These are phyloP conservation scores for Montipora capitata DNA, from an alignment of 92 coral and sea anemone genomes.

Conservation along the genomic window DNA sequence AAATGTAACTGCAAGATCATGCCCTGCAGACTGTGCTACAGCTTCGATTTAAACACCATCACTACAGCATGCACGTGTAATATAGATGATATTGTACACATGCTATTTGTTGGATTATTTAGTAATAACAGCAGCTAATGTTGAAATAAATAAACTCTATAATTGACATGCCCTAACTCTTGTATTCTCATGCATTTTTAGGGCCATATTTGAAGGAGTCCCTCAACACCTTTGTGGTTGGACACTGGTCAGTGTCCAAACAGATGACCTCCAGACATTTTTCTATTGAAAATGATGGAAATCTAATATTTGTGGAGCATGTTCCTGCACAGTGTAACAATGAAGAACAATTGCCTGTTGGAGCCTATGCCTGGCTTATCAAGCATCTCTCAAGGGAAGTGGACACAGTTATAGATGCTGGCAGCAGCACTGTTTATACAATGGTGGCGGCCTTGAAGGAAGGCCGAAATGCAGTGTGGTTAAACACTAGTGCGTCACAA, in stretches of 20 bases:
- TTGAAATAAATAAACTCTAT: not conserved
- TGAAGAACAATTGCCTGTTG: constrained; percentile 6
- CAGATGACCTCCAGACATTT: not conserved
- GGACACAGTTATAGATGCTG: constrained; percentile 1
- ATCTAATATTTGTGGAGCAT: not conserved
- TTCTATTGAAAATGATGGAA: not conserved
- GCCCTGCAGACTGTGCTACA: not conserved
- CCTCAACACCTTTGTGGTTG: constrained; percentile 24
- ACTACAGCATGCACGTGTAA: not conserved
- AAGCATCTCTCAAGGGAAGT: constrained; percentile 19
- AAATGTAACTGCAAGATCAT: constrained; percentile 7
- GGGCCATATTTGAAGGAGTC: constrained; percentile 28
- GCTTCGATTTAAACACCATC: not conserved
- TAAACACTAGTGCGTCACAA: constrained; percentile 18
- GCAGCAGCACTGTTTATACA: constrained; percentile 11
- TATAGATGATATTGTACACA: not conserved
- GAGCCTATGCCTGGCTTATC: constrained; percentile 24
- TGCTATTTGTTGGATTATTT: not conserved
- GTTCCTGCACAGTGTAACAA: constrained; percentile 16
- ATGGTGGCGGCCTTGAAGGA: constrained; percentile 25
- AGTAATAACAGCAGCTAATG: not conserved
- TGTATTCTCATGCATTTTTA: constrained; percentile 1
- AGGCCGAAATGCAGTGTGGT: constrained; percentile 15
- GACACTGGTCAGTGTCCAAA: constrained; percentile 47
- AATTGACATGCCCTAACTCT: not conserved